These are phyloP conservation scores for Drosophila ochracea DNA, from an alignment of 2,888 invertebrate species.

Conservation along the genomic window DNA sequence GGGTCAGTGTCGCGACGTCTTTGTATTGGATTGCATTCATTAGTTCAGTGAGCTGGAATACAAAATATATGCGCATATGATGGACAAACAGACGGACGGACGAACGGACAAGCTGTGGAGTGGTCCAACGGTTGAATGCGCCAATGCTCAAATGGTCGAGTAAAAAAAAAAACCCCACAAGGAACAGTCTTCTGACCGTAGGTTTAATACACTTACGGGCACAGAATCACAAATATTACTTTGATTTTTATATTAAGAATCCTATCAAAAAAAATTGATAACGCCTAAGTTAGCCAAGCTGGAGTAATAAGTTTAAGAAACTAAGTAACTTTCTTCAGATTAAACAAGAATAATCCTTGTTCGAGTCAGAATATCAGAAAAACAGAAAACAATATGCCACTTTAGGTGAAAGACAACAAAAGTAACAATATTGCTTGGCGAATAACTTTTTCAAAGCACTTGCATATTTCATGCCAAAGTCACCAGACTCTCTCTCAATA, in stretches of 20 bases:
- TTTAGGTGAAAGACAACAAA: background rate
- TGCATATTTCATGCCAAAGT: background rate
- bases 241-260: background rate
- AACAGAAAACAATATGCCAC: background rate
- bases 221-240: background rate
- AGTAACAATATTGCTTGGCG: background rate
- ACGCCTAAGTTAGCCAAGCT: background rate
- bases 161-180: background rate
- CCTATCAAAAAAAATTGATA: background rate
- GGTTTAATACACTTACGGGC: conserved; percentile 6
- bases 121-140: conserved; percentile 34
- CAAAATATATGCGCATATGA: conserved; percentile 84
- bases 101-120: conserved; percentile 22
- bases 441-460: background rate
- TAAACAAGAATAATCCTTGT: background rate
- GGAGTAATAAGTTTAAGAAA: background rate
- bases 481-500: background rate
- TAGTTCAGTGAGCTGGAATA: conserved; percentile 84
- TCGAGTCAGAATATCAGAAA: background rate
- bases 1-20: conserved; percentile 43
- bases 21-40: conserved; percentile 72
- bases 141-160: conserved; percentile 33
- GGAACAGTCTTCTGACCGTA: background rate
- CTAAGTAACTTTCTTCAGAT: background rate
- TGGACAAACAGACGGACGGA: conserved; percentile 68